Evolutionary conservation across 2,888 invertebrate genomes (phyloP), one percentile per base, ranked within the genome.

Genomic region (Trachelus troglodyta): DNA sequence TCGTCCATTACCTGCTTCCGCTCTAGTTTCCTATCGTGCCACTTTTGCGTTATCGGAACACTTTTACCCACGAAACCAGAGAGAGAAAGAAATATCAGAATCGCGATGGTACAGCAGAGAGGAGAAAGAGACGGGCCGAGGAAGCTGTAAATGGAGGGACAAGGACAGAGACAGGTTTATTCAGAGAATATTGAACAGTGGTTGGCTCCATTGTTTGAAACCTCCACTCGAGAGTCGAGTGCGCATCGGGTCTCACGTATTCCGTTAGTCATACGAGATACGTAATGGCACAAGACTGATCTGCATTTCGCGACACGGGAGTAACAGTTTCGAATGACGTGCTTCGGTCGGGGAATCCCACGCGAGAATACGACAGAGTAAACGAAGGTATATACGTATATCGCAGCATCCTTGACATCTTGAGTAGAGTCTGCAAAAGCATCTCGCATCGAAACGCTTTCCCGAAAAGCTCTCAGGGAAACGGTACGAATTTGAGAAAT

Each of bases 231-330:
- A 76, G 75, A 77, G 74, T 75, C 73, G 31, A 73, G 37, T 69
- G 69, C 71, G 75, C 77, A 76, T 80, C 73, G 37, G 23, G 75
- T 76, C 75, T 56, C 73, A 40, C 69, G 56, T 56, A 56, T 56
- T 56, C 56, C 56, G 56, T 56, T 23, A 56, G 56, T 56, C 23
- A 56, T 56, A 56, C 56, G 56, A 56, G 23, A 56, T 23, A 56
- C 56, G 56, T 56, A 56, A 23, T 56, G 56, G 56, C 56, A 56
- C 56, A 9, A 56, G 23, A 9, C 9, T 56, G 56, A 56, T 56
- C 56, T 56, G 23, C 56, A 56, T 56, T 56, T 56, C 56, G 56
- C 56, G 56, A 56, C 56, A 23, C 56, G 23, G 23, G 9, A 56
- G 56, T 56, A 23, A 23, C 23, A 56, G 56, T 56, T 23, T 56